Conservation (phyloP, 2,888 invertebrate genomes). For the Lepidocyrtoides sp. region DNA sequence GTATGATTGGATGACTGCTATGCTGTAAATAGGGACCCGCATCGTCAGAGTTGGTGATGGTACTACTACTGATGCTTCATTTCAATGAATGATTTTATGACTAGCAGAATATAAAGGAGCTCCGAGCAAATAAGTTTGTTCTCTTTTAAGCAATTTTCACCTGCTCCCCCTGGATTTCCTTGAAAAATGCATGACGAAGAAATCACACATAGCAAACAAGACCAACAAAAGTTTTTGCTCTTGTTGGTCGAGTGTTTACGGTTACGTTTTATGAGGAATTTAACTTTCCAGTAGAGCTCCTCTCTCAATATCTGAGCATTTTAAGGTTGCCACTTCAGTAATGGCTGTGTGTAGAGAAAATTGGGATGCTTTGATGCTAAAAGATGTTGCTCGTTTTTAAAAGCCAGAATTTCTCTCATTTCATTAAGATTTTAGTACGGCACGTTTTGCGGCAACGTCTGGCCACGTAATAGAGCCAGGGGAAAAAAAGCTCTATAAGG, state of each 20-base stretch:
- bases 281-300: slow-evolving; percentile 42
- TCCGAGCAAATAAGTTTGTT: background rate
- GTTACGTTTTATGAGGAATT: slow-evolving; percentile 49
- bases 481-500: background rate
- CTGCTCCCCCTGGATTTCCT: slow-evolving; percentile 59
- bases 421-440: slow-evolving; percentile 62
- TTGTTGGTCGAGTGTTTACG: slow-evolving; percentile 18
- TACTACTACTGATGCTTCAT: slow-evolving; percentile 53
- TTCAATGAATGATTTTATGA: slow-evolving; percentile 75
- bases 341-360: slow-evolving; percentile 24
- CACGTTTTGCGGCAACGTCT: slow-evolving; percentile 40
- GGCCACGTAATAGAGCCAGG: slow-evolving; percentile 2
- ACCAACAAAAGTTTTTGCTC: slow-evolving; percentile 15
- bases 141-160: slow-evolving; percentile 61
- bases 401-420: slow-evolving; percentile 55
- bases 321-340: background rate
- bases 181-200: background rate
- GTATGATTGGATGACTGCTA: background rate
- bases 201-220: slow-evolving; percentile 3
- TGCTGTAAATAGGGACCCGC: background rate
- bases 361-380: slow-evolving; percentile 5
- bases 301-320: background rate
- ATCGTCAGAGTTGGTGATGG: slow-evolving; percentile 45
- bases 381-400: slow-evolving; percentile 25
- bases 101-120: slow-evolving; percentile 49